Percentiles rank a stretch among this genome's conserved stretches.
Evolutionary conservation across 1,140 invertebrate genomes (phyloP).

Genomic region (Stegodyphus dumicola): DNA sequence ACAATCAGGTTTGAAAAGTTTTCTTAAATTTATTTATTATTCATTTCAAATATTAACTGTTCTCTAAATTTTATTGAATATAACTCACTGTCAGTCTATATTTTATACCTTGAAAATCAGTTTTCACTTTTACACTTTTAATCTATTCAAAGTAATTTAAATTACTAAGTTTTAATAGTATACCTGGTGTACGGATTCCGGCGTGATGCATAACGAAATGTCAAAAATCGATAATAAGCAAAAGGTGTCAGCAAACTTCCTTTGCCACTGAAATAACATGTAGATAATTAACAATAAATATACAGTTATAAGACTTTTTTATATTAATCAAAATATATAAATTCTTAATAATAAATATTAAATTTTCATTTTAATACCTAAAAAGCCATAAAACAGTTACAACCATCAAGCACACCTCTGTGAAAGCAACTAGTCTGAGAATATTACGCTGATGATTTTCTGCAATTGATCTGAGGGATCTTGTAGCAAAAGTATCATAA

Average conservation of each 20-base stretch:
- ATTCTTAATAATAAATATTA: background rate
- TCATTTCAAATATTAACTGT: no score
- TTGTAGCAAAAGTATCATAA: slow-evolving; percentile 87
- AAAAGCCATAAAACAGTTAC: slow-evolving; percentile 84
- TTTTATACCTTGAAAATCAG: no score
- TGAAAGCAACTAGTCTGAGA: slow-evolving; percentile 84
- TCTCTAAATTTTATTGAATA: no score
- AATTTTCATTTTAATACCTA: slow-evolving; percentile 76
- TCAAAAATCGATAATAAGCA: slow-evolving; percentile 94
- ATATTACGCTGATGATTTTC: slow-evolving; percentile 77
- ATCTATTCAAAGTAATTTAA: no score
- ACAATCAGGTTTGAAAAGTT: no score
- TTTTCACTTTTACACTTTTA: no score
- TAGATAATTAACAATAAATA: background rate
- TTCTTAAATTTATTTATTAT: no score
- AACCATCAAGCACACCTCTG: slow-evolving; percentile 94
- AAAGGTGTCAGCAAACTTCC: slow-evolving; percentile 88
- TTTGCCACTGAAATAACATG: slow-evolving; percentile 78
- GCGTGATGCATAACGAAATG: slow-evolving; percentile 86
- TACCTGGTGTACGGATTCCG: slow-evolving; percentile 90
- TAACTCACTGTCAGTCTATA: no score
- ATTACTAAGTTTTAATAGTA: background rate
- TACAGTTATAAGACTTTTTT: background rate
- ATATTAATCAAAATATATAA: background rate
- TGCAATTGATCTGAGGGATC: slow-evolving; percentile 84